Base-by-base conservation (phyloP, 1,140 invertebrate species). In the Caerostris extrusa region DNA sequence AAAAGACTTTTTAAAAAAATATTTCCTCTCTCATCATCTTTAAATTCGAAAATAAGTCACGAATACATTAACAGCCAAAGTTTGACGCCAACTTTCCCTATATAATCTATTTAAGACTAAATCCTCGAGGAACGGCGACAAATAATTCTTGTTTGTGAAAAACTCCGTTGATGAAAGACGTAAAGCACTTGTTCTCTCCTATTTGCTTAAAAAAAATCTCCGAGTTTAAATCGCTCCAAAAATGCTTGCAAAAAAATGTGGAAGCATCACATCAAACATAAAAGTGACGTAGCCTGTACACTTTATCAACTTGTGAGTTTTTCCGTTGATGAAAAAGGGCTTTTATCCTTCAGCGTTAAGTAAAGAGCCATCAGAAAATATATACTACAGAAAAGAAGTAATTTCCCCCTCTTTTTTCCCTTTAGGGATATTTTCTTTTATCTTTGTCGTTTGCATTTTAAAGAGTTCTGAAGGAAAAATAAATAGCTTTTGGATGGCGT, bases 371-470 rank as follows among this genome's bases (percentile, higher is more conserved):
- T 77, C 71, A 77, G 71, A 77, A 77, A 19, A 77, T 50, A 12
- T 10, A 5, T 12, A 19, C 19, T 50, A 77, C 34, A 71, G 61
- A 64, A 17, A 64, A 64, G 61, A 94, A 57, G 55, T 89, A 12
- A 83, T 94, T 60, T 94, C 50, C 34, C n/a, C n/a, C 17, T 17
- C n/a, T 67, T 67, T 67, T 67, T 2, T 64, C 17, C 17, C 5
- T 3, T 3, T 2, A 5, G 12, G 10, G 34, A 50, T 53, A 77
- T 77, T 53, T 77, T 77, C 50, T 77, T 34, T 77, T 77, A 77
- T 77, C 71, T 77, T 77, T 77, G 71, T 77, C 71, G 71, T 77
- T 77, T 77, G 71, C 71, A 77, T 77, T 77, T 77, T 77, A 77
- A 77, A 34, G 10, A 53, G 71, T 50, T 53, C 19, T 34, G 71